A percentile compares a stretch with the other conserved stretches of the same genome.
Conservation (phyloP, 2,888 invertebrate genomes). For the Hirtodrosophila trivittata region DNA sequence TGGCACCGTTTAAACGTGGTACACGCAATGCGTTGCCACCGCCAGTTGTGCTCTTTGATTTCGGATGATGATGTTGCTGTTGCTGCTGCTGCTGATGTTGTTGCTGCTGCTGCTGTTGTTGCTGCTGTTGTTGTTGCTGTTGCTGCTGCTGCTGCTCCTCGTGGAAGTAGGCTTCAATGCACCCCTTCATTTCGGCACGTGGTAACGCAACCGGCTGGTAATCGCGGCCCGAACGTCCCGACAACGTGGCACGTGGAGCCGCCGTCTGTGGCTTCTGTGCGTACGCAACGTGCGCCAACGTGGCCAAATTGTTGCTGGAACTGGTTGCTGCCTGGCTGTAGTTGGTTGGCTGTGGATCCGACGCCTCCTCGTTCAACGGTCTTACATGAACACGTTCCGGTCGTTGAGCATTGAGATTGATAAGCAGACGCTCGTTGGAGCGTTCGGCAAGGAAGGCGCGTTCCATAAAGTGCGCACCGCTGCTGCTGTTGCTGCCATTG, state of each 20-base stretch:
- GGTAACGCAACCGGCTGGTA: slow-evolving; percentile 85
- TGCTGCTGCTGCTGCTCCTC: slow-evolving; percentile 85
- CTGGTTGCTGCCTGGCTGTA: slow-evolving; percentile 84
- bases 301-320: slow-evolving; percentile 81
- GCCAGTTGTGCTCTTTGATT: slow-evolving; percentile 61
- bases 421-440: slow-evolving; percentile 84
- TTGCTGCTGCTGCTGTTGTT: slow-evolving; percentile 85
- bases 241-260: slow-evolving; percentile 10
- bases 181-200: slow-evolving; percentile 89
- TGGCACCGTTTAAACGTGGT: slow-evolving; percentile 81
- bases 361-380: slow-evolving; percentile 81
- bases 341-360: slow-evolving; percentile 62
- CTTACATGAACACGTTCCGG: slow-evolving; percentile 86
- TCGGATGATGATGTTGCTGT: slow-evolving; percentile 84
- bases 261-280: slow-evolving; percentile 76
- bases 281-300: slow-evolving; percentile 83
- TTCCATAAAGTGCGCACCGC: slow-evolving; percentile 63
- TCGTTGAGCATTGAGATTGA: slow-evolving; percentile 86
- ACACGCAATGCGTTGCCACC: slow-evolving; percentile 60
- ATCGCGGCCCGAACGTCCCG: slow-evolving; percentile 62
- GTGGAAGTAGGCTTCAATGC: slow-evolving; percentile 89
- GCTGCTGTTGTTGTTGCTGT: slow-evolving; percentile 85
- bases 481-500: slow-evolving; percentile 13
- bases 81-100: slow-evolving; percentile 85
- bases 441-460: slow-evolving; percentile 65